Conservation (phyloP, 2,797 vertebrate species). For the Centropyge bicolor region DNA sequence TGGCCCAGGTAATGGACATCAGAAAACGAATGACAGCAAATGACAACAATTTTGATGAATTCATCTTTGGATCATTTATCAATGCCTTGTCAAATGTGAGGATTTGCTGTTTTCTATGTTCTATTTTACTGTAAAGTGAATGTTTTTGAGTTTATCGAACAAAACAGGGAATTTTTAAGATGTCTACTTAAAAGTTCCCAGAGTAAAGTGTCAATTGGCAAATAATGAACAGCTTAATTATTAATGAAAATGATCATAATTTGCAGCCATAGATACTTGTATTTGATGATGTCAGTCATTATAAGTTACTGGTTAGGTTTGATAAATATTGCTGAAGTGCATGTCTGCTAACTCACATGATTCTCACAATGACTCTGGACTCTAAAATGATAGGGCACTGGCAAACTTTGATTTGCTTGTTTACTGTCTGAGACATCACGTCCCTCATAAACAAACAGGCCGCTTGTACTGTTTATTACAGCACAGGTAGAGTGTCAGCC, state of each 20-base stretch:
- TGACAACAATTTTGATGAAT: not conserved
- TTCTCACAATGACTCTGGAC: not conserved
- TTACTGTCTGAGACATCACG: not conserved
- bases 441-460: constrained; percentile 8
- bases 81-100: not conserved
- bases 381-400: not conserved
- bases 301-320: not conserved
- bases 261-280: not conserved
- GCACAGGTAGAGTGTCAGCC: constrained; percentile 12
- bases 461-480: constrained; percentile 20
- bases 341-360: not conserved
- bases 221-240: not conserved
- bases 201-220: not conserved
- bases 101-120: not conserved
- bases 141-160: not conserved
- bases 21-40: not conserved
- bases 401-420: constrained; percentile 13
- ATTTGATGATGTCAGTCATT: constrained; percentile 1
- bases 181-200: not conserved
- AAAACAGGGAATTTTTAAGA: not conserved
- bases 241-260: not conserved
- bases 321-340: not conserved
- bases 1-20: constrained; percentile 90
- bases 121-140: not conserved
- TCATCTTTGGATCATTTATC: not conserved